These are phyloP conservation scores for Dicerorhinus sumatrensis DNA, from an alignment of 2,113 vertebrate genomes.

Conservation along the genomic window DNA sequence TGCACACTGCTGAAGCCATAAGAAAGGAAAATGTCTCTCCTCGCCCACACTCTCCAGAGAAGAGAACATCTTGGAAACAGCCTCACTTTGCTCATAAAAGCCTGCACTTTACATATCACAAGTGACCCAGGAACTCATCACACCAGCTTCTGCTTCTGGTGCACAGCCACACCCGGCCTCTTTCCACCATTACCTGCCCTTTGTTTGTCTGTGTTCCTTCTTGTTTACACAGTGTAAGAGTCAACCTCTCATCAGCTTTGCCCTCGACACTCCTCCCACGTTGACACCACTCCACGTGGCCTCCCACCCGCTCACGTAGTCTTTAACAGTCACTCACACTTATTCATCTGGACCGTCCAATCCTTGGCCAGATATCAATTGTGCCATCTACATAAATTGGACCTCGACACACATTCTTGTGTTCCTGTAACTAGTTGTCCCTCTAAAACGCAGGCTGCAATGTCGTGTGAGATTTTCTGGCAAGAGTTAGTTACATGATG, in stretches of 20 bases:
- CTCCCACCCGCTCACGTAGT: background rate
- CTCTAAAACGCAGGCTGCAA: background rate
- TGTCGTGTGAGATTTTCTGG: background rate
- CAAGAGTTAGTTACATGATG: background rate
- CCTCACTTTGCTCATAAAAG: background rate
- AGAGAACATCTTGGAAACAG: slow-evolving; percentile 22
- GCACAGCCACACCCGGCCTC: background rate
- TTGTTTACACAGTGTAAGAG: background rate
- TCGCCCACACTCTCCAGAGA: background rate
- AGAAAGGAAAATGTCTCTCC: slow-evolving; percentile 35
- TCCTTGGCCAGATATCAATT: background rate
- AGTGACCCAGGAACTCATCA: background rate
- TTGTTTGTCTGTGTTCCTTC: background rate
- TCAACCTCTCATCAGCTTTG: background rate
- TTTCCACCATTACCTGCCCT: background rate
- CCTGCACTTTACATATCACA: background rate
- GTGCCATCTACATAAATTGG: background rate
- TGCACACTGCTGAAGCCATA: background rate
- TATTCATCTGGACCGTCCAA: background rate
- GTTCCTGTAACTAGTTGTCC: background rate
- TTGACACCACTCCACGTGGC: background rate
- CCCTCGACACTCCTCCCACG: background rate
- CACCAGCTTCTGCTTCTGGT: background rate
- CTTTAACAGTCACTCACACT: background rate
- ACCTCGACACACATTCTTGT: background rate